phyloP scores from a whole-genome alignment of 1,140 invertebrate genomes.

The Anagrus nilaparvatae region DNA sequence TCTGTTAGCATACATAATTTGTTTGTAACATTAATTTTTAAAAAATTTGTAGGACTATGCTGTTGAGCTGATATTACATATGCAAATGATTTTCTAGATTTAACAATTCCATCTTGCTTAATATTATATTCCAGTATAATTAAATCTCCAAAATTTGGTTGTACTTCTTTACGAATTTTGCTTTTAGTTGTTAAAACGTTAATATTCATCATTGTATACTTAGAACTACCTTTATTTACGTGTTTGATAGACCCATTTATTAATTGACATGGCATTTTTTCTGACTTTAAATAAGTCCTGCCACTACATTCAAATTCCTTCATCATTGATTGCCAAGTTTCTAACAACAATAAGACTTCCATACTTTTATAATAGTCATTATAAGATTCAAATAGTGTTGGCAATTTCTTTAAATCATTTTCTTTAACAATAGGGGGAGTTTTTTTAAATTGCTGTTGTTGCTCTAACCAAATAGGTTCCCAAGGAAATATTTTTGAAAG shows the following conservation, averaged over 20 bases:
- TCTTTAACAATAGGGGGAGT: conserved; percentile 20
- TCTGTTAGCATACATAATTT: too few relatives aligned
- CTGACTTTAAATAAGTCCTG: conserved; percentile 8
- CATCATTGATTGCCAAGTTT: conserved; percentile 25
- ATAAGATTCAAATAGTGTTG: conserved; percentile 21
- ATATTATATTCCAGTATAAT: conserved; percentile 22
- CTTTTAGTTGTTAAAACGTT: conserved; percentile 19
- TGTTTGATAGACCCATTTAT: conserved; percentile 19
- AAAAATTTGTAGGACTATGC: conserved; percentile 15
- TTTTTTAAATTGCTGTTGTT: conserved; percentile 19
- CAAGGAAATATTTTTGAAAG: conserved; percentile 24
- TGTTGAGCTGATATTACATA: conserved; percentile 20
- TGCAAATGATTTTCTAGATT: conserved; percentile 21
- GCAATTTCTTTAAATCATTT: conserved; percentile 14
- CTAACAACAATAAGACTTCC: conserved; percentile 23
- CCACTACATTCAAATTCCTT: conserved; percentile 21
- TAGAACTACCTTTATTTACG: conserved; percentile 11
- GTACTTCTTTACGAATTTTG: conserved; percentile 9
- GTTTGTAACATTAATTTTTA: conserved; percentile 21
- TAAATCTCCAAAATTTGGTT: conserved; percentile 26
- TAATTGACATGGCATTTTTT: conserved; percentile 18
- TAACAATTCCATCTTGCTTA: not conserved
- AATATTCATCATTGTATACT: conserved; percentile 20
- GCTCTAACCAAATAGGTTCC: conserved; percentile 29
- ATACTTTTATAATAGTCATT: conserved; percentile 26